phyloP scores from a whole-genome alignment of 2,113 vertebrate genomes.

The Procavia capensis region DNA sequence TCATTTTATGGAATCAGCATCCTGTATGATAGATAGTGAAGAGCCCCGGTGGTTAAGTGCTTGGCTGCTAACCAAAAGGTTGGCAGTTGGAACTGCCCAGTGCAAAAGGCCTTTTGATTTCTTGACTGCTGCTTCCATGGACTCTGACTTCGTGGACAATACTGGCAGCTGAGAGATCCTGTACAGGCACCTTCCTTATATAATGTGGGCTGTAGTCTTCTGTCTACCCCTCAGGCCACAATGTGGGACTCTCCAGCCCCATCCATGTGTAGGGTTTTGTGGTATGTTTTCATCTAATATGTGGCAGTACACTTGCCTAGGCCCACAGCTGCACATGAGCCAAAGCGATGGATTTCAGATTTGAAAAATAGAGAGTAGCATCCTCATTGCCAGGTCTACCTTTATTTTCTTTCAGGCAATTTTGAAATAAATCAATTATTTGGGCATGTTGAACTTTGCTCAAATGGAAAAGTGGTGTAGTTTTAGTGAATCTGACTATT shows the following conservation, averaged over 20 bases:
- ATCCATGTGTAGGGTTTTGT: not conserved
- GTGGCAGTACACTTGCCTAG: not conserved
- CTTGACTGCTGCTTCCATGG: not conserved
- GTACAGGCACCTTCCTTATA: not conserved
- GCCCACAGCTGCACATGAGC: not conserved
- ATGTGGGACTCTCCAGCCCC: not conserved
- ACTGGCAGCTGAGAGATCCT: not conserved
- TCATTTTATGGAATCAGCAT: slow-evolving; percentile 1
- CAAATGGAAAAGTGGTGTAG: not conserved
- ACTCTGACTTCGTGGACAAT: not conserved
- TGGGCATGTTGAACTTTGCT: not conserved
- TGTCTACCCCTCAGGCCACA: not conserved
- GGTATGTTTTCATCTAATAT: not conserved
- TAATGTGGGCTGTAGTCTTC: not conserved
- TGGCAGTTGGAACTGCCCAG: slow-evolving; percentile 1
- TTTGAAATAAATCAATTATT: slow-evolving; percentile 31
- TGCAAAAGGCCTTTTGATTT: not conserved
- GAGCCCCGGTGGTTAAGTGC: too few species aligned
- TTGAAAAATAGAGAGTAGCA: not conserved
- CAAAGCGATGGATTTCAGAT: not conserved
- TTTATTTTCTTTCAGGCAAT: not conserved
- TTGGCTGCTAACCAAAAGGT: too few species aligned
- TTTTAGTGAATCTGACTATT: slow-evolving; percentile 5
- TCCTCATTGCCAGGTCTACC: not conserved
- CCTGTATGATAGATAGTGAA: not conserved